Percentiles rank a stretch among this genome's conserved stretches.
phyloP scores from a whole-genome alignment of 2,888 invertebrate species.

The Osmoderma eremita region DNA sequence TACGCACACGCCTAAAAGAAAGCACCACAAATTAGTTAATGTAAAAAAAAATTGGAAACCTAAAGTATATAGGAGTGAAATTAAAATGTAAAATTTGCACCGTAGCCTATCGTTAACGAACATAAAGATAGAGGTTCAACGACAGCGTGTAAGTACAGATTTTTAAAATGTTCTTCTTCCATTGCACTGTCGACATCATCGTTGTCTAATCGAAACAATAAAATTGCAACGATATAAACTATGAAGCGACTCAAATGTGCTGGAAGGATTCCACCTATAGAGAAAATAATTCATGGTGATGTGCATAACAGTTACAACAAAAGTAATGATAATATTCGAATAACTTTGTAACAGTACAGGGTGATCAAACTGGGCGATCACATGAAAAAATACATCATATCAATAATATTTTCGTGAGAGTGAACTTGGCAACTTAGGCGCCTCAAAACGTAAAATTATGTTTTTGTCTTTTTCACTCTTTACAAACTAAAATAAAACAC shows the following conservation, averaged over 20 bases:
- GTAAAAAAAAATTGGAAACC: not conserved
- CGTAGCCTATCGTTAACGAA: constrained; percentile 74
- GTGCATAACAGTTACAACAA: no score
- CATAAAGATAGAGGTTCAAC: constrained; percentile 86
- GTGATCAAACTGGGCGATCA: no score
- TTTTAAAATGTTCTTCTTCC: constrained; percentile 71
- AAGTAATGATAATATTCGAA: no score
- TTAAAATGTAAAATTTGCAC: constrained; percentile 64
- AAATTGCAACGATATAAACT: constrained; percentile 46
- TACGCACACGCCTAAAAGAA: constrained; percentile 91
- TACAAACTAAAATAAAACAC: no score
- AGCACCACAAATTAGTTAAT: constrained; percentile 17
- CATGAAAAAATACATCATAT: no score
- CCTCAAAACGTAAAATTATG: no score
- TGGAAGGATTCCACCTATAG: no score
- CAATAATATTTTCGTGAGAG: no score
- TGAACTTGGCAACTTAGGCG: no score
- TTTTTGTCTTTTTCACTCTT: no score
- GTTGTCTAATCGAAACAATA: constrained; percentile 47
- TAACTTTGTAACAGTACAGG: no score
- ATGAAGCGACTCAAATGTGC: constrained; percentile 52
- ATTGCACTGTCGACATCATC: constrained; percentile 73
- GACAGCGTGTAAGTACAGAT: constrained; percentile 73
- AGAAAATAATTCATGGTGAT: no score
- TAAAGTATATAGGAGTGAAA: not conserved